Base-by-base conservation (phyloP, 1,140 invertebrate species). In the Belonocnema kinseyi region DNA sequence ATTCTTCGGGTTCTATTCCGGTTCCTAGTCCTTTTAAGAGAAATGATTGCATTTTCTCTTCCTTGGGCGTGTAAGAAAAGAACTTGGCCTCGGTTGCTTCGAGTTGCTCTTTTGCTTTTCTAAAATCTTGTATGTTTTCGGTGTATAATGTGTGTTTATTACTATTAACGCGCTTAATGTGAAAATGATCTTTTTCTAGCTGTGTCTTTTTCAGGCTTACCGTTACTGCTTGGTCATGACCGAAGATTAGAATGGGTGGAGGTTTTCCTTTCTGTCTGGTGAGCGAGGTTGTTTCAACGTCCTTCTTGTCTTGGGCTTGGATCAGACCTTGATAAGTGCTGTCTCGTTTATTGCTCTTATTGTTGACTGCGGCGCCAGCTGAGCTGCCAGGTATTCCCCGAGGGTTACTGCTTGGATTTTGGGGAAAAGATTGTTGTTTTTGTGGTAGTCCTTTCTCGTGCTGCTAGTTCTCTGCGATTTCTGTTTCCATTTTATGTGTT, bases 1-100 rank as follows among this genome's bases (percentile, higher is more conserved):
- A 66, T 74, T 74, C 73, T 5, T 19, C n/a, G 21, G 10, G 14
- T 4, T 19, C 26, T 16, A 33, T 70, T 2, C 2, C 14, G 19
- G 21, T 21, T 8, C 50, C 40, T 40, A 78, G 10, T 0, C 77
- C 77, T 74, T 78, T 74, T 14, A 74, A n/a, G 8, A 78, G n/a
- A 40, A 78, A 74, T 0, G 14, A 58, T 50, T 71, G 19, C 4
- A 12, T 2, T 74, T 78, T 78, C 71, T 78, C 51, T 21, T 54
- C 7, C 40, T 50, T 73, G 0, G 51, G 53, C 12, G 76, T 77
- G 14, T 50, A 77, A 0, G 76, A 66, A 51, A 61, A 73, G 17
- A 61, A 73, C 16, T 19, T 26, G 46, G 26, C 26, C 26, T 33
- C 26, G 2, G 26, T 3, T 3, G 26, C 26, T 56, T 16, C 58